Conservation (phyloP, 2,113 vertebrate genomes). For the Mormoops blainvillei region DNA sequence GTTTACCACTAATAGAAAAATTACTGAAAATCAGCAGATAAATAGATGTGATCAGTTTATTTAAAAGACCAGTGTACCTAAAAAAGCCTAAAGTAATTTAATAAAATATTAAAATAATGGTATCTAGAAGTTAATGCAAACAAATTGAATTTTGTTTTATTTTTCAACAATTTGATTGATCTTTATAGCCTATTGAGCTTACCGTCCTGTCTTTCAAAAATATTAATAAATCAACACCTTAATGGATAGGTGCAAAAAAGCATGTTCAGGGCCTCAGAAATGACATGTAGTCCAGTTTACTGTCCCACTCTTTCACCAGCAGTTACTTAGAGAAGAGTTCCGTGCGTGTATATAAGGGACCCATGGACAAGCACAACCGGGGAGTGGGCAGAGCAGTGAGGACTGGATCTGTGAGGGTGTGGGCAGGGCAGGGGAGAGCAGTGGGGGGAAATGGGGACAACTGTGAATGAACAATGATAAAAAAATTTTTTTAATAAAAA, state of each 20-base stretch:
- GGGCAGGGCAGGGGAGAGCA: no score
- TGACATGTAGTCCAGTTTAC: background rate
- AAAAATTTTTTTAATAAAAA: no score
- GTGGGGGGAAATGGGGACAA: no score
- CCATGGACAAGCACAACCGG: no score
- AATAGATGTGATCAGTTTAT: constrained; percentile 8
- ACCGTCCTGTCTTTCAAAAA: background rate
- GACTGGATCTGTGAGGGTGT: no score
- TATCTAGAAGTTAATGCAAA: background rate
- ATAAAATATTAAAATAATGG: background rate
- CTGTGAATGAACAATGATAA: no score
- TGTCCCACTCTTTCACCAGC: background rate
- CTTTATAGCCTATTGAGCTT: background rate
- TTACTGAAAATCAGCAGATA: background rate
- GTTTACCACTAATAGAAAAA: background rate
- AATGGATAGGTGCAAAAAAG: background rate
- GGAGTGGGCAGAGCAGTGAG: no score
- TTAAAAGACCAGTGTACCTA: background rate
- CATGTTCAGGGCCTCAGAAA: background rate
- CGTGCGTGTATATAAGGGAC: no score
- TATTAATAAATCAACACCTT: background rate
- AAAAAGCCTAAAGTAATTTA: background rate
- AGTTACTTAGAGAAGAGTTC: background rate
- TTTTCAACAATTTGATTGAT: background rate
- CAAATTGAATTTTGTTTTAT: background rate